Conservation (phyloP, 1,140 invertebrate species). For the Varroa destructor region DNA sequence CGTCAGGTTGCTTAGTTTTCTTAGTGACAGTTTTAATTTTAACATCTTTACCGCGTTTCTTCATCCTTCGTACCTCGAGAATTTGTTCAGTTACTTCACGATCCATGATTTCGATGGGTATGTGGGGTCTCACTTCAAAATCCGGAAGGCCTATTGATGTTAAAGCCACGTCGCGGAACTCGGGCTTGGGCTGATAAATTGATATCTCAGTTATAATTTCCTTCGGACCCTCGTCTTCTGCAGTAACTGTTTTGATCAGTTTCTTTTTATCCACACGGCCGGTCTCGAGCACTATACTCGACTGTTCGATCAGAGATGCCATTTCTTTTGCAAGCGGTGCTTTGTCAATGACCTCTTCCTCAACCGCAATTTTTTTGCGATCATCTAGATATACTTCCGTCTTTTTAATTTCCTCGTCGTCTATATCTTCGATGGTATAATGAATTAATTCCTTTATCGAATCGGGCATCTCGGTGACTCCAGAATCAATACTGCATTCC, state of each 20-base stretch:
- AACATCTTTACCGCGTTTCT: neutral
- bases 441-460: no score
- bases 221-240: neutral
- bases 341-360: neutral
- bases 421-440: no score
- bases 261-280: conserved; percentile 1
- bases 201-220: neutral
- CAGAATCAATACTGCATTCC: no score
- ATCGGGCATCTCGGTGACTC: no score
- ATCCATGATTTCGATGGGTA: conserved; percentile 1
- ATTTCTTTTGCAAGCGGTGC: neutral
- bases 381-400: neutral
- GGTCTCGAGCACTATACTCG: neutral
- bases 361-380: neutral
- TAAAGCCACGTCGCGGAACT: neutral
- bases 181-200: neutral
- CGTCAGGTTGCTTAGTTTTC: conserved; percentile 16
- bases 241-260: conserved; percentile 3
- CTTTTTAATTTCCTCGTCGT: neutral
- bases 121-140: conserved; percentile 1
- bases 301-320: neutral
- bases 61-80: neutral
- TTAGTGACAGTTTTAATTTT: conserved; percentile 13
- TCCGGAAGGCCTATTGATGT: conserved; percentile 20
- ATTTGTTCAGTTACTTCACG: conserved; percentile 6